A percentile compares a stretch with the other conserved stretches of the same genome.
Conservation (phyloP, 2,888 invertebrate species). For the Odontocolon sp. region DNA sequence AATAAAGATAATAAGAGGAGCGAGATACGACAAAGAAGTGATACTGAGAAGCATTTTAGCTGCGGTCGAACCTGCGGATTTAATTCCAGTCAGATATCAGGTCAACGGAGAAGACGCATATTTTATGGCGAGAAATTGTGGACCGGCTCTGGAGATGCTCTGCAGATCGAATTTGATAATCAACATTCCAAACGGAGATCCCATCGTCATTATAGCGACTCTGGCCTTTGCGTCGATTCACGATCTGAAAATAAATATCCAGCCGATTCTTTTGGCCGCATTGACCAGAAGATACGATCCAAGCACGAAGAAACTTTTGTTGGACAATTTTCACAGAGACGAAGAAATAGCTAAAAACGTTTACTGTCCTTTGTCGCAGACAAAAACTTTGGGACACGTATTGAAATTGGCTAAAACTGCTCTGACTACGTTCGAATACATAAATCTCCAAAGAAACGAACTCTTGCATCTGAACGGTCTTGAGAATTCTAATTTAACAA, state of each 20-base stretch:
- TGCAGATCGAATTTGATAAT: conserved; percentile 81
- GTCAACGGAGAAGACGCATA: conserved; percentile 74
- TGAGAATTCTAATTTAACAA: conserved; percentile 63
- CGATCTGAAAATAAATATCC: conserved; percentile 81
- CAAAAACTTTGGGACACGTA: conserved; percentile 81
- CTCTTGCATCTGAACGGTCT: conserved; percentile 66
- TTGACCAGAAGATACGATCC: conserved; percentile 78
- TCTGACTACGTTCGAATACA: conserved; percentile 67
- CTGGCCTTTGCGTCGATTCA: conserved; percentile 80
- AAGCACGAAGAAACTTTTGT: conserved; percentile 75
- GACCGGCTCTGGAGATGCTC: conserved; percentile 81
- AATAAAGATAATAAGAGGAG: conserved; percentile 74
- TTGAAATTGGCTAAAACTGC: conserved; percentile 75
- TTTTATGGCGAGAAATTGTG: conserved; percentile 82
- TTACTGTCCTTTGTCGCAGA: conserved; percentile 81
- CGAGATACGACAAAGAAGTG: conserved; percentile 74
- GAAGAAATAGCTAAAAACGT: conserved; percentile 76
- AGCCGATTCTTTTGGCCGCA: conserved; percentile 79
- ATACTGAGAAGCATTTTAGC: conserved; percentile 80
- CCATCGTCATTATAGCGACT: conserved; percentile 77
- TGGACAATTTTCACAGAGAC: conserved; percentile 81
- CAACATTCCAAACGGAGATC: conserved; percentile 69
- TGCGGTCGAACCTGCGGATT: conserved; percentile 81
- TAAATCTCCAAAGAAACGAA: conserved; percentile 73
- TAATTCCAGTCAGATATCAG: conserved; percentile 82